A percentile compares a stretch with the other conserved stretches of the same genome.
phyloP scores from a whole-genome alignment of 2,888 invertebrate species.

The Lapara coniferarum region DNA sequence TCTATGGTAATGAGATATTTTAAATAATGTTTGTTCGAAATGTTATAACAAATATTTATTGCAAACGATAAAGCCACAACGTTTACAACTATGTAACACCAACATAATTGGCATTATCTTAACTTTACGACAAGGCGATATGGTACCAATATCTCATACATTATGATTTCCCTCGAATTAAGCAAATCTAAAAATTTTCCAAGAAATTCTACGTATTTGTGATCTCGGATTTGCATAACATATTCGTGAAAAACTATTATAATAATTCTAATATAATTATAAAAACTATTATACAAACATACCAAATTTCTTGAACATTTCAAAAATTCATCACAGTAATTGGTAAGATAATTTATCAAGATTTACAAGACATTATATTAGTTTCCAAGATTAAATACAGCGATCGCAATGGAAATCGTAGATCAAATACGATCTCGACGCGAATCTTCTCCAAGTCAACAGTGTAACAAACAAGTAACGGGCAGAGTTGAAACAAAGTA shows the following conservation, averaged over 20 bases:
- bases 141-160: too few relatives aligned
- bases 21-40: too few relatives aligned
- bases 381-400: constrained; percentile 17
- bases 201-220: constrained; percentile 9
- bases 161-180: neutral
- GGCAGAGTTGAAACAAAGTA: constrained; percentile 53
- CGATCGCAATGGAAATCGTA: constrained; percentile 24
- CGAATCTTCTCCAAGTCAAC: constrained; percentile 40
- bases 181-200: neutral
- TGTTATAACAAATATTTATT: too few relatives aligned
- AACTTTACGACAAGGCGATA: neutral
- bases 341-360: constrained; percentile 5
- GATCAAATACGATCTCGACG: constrained; percentile 32
- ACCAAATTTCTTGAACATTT: neutral
- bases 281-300: constrained; percentile 15
- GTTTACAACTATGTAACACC: too few relatives aligned
- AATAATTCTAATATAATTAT: too few relatives aligned
- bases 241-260: constrained; percentile 7
- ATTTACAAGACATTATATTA: constrained; percentile 11
- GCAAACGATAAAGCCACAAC: too few relatives aligned
- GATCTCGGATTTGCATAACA: constrained; percentile 17
- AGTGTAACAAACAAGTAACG: constrained; percentile 47
- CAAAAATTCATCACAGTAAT: neutral
- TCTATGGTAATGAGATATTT: too few relatives aligned
- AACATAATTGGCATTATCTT: too few relatives aligned